Percentiles rank a stretch among this genome's conserved stretches.
These are phyloP conservation scores for Andrena bucephala DNA, from an alignment of 2,888 invertebrate species.

Conservation along the genomic window DNA sequence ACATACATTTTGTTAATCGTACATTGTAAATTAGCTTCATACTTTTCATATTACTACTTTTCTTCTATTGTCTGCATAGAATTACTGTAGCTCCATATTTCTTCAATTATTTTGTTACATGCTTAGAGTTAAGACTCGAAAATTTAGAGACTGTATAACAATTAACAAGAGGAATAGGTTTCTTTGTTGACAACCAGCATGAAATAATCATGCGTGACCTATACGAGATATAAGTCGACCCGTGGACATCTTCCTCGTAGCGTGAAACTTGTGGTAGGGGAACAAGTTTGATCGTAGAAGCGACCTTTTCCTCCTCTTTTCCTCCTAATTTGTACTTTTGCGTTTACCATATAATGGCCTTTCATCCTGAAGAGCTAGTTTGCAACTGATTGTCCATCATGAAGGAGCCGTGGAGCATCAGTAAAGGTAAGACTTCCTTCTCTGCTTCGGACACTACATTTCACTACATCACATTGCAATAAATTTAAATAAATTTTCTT, in stretches of 20 bases:
- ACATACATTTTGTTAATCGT: no score
- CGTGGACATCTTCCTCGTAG: slow-evolving; percentile 49
- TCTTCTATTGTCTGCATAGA: no score
- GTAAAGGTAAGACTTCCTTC: slow-evolving; percentile 53
- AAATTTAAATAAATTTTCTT: not conserved
- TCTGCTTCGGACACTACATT: not conserved
- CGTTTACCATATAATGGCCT: slow-evolving; percentile 47
- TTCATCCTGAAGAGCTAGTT: slow-evolving; percentile 51
- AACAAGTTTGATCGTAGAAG: slow-evolving; percentile 46
- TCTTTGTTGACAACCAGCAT: slow-evolving; percentile 38
- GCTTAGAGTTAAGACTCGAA: no score
- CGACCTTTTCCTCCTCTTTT: slow-evolving; percentile 55
- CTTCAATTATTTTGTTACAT: no score
- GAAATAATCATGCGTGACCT: slow-evolving; percentile 54
- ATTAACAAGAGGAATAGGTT: not conserved
- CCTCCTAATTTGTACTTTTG: slow-evolving; percentile 55
- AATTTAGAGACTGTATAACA: no score
- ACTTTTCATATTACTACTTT: no score
- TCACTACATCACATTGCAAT: not conserved
- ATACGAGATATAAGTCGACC: slow-evolving; percentile 64
- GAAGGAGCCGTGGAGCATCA: slow-evolving; percentile 58
- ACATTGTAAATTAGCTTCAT: no score
- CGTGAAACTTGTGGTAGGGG: slow-evolving; percentile 21
- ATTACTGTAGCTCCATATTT: no score
- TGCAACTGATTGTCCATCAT: slow-evolving; percentile 62